Evolutionary conservation across 2,113 vertebrate genomes (phyloP), one percentile per base, ranked within the genome.

Genomic region (Corvus cornix): DNA sequence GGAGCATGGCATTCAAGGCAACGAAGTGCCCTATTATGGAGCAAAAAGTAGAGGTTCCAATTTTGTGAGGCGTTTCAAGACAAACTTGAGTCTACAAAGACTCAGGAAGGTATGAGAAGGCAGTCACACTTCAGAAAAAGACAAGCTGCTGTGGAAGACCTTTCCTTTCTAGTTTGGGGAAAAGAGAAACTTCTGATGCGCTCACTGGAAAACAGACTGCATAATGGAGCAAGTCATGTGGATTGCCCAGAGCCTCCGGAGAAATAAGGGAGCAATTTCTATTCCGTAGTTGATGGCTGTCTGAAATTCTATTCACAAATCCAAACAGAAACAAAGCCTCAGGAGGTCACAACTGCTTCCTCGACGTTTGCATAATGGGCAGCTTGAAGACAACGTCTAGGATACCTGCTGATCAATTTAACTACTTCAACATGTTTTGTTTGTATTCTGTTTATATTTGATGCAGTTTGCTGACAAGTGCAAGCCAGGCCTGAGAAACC

Each of bases 281-380:
- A 99, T 99, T 99, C 99, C 81, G 96, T 98, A 98, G 99, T 99
- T 99, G 99, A 99, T 99, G 98, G 98, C 98, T 98, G 98, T 98
- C 98, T 98, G 97, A 99, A 99, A 99, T 98, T 99, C 99, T 98
- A 99, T 99, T 99, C 98, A 98, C 99, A 99, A 99, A 99, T 99
- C 99, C 99, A 99, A 99, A 99, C 98, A 99, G 99, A 99, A 99
- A 99, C 99, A 99, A 99, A 99, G 98, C 99, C 99, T 98, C 98
- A 98, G 99, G 99, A 99, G 98, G 99, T 99, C 99, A 99, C 97
- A 95, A 98, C 97, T 95, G 98, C 98, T 98, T 99, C 98, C 98
- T 99, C 96, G 87, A 97, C 98, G 98, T 98, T 99, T 98, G 98
- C 98, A 98, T 99, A 99, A 99, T 99, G 98, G 98, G 98, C 98